Conservation (phyloP, 2,888 invertebrate species). For the Dioctria rufipes region DNA sequence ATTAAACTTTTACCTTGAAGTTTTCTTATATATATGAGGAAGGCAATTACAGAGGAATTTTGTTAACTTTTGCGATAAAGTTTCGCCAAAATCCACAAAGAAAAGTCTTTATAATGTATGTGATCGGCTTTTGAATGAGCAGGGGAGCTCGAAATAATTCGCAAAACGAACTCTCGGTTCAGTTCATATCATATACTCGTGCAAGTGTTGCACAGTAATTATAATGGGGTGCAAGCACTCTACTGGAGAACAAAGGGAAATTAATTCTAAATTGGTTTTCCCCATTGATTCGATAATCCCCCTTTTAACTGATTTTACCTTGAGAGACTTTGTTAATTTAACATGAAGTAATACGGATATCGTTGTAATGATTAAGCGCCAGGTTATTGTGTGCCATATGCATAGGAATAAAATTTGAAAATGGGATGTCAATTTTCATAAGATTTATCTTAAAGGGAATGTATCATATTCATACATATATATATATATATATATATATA, state of each 20-base stretch:
- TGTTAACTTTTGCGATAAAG: conserved; percentile 52
- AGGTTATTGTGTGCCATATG: background rate
- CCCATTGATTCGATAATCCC: conserved; percentile 47
- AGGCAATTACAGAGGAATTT: conserved; percentile 47
- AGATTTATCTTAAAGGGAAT: too few species aligned
- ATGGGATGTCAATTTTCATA: too few species aligned
- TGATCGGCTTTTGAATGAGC: conserved; percentile 41
- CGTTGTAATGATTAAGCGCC: background rate
- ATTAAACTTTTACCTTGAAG: conserved; percentile 51
- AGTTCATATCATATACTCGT: conserved; percentile 30
- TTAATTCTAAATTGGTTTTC: conserved; percentile 46
- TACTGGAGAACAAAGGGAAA: conserved; percentile 37
- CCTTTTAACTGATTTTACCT: conserved; percentile 30
- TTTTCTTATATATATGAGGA: conserved; percentile 12
- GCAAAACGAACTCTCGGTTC: background rate
- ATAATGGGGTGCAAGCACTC: conserved; percentile 12
- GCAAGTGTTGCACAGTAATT: conserved; percentile 37
- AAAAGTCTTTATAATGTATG: conserved; percentile 46
- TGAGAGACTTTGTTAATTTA: conserved; percentile 38
- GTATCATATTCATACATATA: too few species aligned
- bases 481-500: too few species aligned
- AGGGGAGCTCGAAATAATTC: conserved; percentile 24
- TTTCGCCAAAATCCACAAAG: conserved; percentile 47
- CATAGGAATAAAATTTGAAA: background rate
- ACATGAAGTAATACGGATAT: conserved; percentile 25